phyloP scores from a whole-genome alignment of 2,888 invertebrate species.

The Archips xylosteana region DNA sequence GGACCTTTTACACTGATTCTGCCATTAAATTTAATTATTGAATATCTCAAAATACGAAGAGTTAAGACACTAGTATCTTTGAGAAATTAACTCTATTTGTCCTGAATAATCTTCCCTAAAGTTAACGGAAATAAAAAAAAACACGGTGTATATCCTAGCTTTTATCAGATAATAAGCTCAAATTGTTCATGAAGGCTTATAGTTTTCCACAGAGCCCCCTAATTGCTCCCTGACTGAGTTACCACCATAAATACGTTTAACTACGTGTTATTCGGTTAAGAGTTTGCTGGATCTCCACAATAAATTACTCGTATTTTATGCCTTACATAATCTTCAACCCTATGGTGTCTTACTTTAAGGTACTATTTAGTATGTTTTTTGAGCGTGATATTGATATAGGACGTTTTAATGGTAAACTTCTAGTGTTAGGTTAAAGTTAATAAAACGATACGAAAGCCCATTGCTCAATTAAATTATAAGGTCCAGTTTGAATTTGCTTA shows the following conservation, averaged over 20 bases:
- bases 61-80: no score
- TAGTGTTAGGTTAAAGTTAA: neutral
- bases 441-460: neutral
- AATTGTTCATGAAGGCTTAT: neutral
- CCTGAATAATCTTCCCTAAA: no score
- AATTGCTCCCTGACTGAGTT: constrained; percentile 9
- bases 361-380: neutral
- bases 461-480: neutral
- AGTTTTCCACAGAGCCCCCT: constrained; percentile 1
- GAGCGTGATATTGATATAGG: neutral
- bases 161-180: neutral
- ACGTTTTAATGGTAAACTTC: neutral
- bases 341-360: neutral
- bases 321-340: neutral
- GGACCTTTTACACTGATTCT: no score
- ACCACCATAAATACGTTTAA: constrained; percentile 6
- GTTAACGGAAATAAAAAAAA: no score
- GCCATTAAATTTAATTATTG: no score
- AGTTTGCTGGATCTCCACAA: neutral
- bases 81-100: no score
- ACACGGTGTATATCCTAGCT: neutral
- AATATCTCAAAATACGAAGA: no score
- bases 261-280: constrained; percentile 11
- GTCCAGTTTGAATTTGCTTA: neutral
- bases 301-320: neutral